Evolutionary conservation across 2,797 vertebrate species (phyloP).

Genomic region (Silurus lanzhouensis): DNA sequence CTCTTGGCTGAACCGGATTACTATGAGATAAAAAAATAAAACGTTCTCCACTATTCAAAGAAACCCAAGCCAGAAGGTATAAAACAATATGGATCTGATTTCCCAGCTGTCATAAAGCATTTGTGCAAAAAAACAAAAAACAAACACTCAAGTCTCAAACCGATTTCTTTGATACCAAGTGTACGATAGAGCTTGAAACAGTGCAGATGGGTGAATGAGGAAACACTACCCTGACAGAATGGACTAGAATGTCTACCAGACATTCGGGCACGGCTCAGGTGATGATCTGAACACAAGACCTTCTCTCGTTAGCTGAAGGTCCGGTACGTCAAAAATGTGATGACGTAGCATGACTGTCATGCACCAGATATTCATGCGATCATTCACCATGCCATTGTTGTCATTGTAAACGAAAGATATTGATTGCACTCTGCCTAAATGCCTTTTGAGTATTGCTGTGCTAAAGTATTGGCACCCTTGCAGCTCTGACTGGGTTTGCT

Average conservation of each 20-base stretch:
- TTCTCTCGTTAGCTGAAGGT: not conserved
- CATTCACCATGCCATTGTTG: not conserved
- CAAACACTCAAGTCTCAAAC: not conserved
- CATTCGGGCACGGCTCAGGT: not conserved
- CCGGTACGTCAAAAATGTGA: not conserved
- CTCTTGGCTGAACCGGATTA: constrained; percentile 29
- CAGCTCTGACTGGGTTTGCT: not conserved
- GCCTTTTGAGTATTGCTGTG: not conserved
- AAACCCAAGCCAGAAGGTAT: not conserved
- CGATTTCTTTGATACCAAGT: not conserved
- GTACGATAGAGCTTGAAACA: not conserved
- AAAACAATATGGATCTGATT: not conserved
- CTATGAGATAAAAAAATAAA: constrained; percentile 12
- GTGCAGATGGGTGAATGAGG: not conserved
- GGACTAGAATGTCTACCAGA: not conserved
- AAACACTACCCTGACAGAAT: not conserved
- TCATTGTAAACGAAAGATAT: not conserved
- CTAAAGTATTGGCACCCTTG: not conserved
- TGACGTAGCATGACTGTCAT: not conserved
- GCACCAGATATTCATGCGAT: not conserved
- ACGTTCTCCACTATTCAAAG: not conserved
- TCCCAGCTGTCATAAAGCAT: not conserved
- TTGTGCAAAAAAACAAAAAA: not conserved
- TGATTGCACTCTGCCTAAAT: not conserved
- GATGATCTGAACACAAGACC: not conserved